These are phyloP conservation scores for Coenonympha glycerion DNA, from an alignment of 2,888 invertebrate genomes.

Conservation along the genomic window DNA sequence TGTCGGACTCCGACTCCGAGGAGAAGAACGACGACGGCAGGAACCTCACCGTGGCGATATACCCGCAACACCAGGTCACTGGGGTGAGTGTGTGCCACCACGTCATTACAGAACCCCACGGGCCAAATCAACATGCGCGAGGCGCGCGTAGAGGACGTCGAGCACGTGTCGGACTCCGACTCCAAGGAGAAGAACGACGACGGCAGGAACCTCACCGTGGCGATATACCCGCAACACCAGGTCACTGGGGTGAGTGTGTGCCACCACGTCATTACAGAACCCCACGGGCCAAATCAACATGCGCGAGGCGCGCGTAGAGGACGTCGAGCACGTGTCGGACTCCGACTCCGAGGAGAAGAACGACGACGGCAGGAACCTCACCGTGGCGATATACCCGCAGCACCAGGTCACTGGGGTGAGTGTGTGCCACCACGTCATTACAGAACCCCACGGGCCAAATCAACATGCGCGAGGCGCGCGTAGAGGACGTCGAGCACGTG, in stretches of 20 bases:
- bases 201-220: slow-evolving; percentile 85
- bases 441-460: slow-evolving; percentile 96
- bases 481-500: slow-evolving; percentile 95
- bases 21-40: slow-evolving; percentile 85
- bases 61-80: slow-evolving; percentile 87
- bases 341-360: slow-evolving; percentile 92
- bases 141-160: slow-evolving; percentile 95
- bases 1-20: slow-evolving; percentile 93
- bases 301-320: slow-evolving; percentile 95
- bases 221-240: slow-evolving; percentile 94
- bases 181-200: slow-evolving; percentile 90
- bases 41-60: slow-evolving; percentile 91
- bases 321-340: slow-evolving; percentile 94
- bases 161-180: slow-evolving; percentile 93
- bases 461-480: slow-evolving; percentile 95
- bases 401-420: slow-evolving; percentile 79
- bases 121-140: slow-evolving; percentile 98
- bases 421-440: too few species aligned
- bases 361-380: slow-evolving; percentile 82
- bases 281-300: slow-evolving; percentile 96
- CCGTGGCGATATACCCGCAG: slow-evolving; percentile 95
- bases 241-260: slow-evolving; percentile 60
- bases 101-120: slow-evolving; percentile 86
- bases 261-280: slow-evolving; percentile 83
- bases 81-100: slow-evolving; percentile 58